phyloP scores from a whole-genome alignment of 2,113 vertebrate species.

The Glaucidium brasilianum region DNA sequence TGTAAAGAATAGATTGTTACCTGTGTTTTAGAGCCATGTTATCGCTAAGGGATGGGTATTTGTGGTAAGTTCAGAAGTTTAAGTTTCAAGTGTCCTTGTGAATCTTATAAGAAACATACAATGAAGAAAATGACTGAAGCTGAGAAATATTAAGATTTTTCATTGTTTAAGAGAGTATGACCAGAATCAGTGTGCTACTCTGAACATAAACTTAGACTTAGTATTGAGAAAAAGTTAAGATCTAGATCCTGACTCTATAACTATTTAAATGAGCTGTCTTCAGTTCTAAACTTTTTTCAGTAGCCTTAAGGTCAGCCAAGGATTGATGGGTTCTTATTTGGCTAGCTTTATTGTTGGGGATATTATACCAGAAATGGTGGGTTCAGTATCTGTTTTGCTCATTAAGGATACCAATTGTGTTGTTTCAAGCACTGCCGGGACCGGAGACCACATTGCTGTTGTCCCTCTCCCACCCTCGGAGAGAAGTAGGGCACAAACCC shows the following conservation, averaged over 20 bases:
- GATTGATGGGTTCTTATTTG: background rate
- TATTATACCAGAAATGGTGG: background rate
- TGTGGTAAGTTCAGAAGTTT: background rate
- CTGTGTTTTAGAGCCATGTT: background rate
- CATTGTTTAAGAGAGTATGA: background rate
- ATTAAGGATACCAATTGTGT: no score
- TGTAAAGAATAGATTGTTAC: background rate
- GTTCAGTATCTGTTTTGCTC: background rate
- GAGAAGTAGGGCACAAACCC: no score
- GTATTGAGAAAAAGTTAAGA: background rate
- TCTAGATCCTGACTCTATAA: background rate
- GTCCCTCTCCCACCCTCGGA: no score
- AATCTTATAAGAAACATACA: background rate
- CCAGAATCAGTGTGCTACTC: background rate
- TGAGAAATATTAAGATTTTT: background rate
- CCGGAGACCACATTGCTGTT: no score
- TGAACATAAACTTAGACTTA: background rate
- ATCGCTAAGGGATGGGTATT: background rate
- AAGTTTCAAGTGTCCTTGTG: background rate
- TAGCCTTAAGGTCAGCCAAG: background rate
- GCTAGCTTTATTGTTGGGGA: background rate
- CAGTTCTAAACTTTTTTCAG: background rate
- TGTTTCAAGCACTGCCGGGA: no score
- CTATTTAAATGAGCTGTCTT: background rate
- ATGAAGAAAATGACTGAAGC: background rate